These are phyloP conservation scores for Lamellibrachia satsuma DNA, from an alignment of 2,888 invertebrate genomes.

Conservation along the genomic window DNA sequence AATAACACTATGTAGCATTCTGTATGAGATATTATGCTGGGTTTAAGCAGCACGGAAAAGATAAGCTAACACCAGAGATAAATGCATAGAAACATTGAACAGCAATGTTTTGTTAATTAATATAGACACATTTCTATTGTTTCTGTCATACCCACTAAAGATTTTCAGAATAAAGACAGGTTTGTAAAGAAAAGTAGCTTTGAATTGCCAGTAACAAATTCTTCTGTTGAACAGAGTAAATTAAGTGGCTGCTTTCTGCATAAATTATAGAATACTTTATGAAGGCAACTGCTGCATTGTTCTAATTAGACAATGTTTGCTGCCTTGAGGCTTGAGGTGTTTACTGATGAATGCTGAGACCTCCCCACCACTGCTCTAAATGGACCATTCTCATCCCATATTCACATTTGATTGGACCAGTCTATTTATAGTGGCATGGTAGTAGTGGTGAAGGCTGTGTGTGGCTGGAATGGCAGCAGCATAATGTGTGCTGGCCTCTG, in stretches of 20 bases:
- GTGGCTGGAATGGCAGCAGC: neutral
- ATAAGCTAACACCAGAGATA: neutral
- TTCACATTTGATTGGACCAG: neutral
- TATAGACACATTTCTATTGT: neutral
- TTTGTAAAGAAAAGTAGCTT: neutral
- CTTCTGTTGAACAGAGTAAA: neutral
- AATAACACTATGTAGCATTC: neutral
- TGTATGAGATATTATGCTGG: neutral
- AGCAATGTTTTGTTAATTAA: neutral
- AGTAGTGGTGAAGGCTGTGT: neutral
- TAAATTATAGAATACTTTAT: slow-evolving; percentile 10
- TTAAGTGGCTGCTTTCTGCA: neutral
- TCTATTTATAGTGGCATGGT: slow-evolving; percentile 8
- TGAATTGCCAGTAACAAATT: neutral
- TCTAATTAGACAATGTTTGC: neutral
- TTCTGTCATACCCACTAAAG: neutral
- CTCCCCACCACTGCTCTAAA: neutral
- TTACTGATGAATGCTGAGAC: neutral
- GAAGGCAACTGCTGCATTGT: neutral
- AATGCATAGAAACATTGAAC: neutral
- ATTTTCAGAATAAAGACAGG: neutral
- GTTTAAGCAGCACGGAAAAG: neutral
- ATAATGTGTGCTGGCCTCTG: neutral
- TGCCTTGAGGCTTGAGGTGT: neutral
- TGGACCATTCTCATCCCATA: neutral